Evolutionary conservation across 1,140 invertebrate genomes (phyloP), one percentile per base, ranked within the genome.

Genomic region (Drosophila navojoa): DNA sequence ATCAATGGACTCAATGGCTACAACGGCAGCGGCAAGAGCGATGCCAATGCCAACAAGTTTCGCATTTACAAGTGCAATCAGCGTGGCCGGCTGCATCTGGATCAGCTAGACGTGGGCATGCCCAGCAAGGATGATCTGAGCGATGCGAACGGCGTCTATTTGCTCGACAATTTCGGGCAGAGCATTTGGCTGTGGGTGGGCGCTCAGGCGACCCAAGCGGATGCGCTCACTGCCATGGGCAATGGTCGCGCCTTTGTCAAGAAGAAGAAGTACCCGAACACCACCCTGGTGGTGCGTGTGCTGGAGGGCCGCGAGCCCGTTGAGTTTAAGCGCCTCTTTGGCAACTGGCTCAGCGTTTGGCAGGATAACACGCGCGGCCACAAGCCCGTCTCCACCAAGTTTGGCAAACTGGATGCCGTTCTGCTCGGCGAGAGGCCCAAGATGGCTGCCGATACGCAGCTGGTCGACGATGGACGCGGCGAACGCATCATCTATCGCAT

Each of bases 121-220:
- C 93, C 98, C 0, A 93, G 93, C 16, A 95, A 97, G 79, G 92
- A 93, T 11, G 97, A 99, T 93, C 93, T 99, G 32, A 94, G 94
- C 71, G 95, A 92, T 76, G 90, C 81, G 2, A 77, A 76, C 55
- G 79, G 90, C 3, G 96, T 97, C 0, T 99, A 96, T 92, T 95
- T 99, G 62, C 93, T 99, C 32, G 97, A 98, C 91, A 96, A 97
- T 78, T 96, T 96, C n/a, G 93, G 93, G 7, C 95, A 96, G 1
- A 97, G 97, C 1, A 95, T 98, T 63, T 99, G 98, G 97, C 95
- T 97, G 2, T 99, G 98, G 98, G 96, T 98, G 6, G 98, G 98
- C 0, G 94, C 94, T 90, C 93, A 95, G 74, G 94, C 95, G 93
- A 52, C 93, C 92, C 38, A 95, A 94, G 75, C 96, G 96, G 92